Conservation (phyloP, 2,888 invertebrate species). For the Idaea straminata region DNA sequence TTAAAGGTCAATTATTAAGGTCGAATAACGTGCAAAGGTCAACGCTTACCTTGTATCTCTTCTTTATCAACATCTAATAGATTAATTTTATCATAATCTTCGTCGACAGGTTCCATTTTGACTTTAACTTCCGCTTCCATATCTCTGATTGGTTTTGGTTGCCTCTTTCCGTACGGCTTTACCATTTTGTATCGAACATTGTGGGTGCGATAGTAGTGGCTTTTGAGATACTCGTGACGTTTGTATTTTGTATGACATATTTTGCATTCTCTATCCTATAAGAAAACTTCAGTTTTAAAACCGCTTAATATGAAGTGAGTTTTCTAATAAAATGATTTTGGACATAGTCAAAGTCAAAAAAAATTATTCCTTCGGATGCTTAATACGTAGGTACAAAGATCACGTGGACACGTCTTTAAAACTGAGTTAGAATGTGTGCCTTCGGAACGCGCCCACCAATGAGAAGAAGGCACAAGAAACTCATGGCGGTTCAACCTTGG, state of each 20-base stretch:
- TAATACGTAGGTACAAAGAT: too few species aligned
- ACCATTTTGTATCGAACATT: slow-evolving; percentile 38
- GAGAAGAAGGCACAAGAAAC: too few species aligned
- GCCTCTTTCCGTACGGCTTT: not conserved
- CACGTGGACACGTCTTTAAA: too few species aligned
- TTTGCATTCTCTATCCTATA: slow-evolving; percentile 47
- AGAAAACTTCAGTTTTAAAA: slow-evolving; percentile 14
- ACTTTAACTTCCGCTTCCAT: slow-evolving; percentile 23
- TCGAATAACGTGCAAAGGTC: not conserved
- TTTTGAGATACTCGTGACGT: slow-evolving; percentile 35
- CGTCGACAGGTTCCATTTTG: slow-evolving; percentile 41
- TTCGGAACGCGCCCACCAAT: too few species aligned
- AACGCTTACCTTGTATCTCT: slow-evolving; percentile 23
- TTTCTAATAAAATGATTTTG: too few species aligned
- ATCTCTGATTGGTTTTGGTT: slow-evolving; percentile 3
- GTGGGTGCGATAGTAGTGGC: slow-evolving; percentile 49
- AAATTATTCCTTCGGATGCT: too few species aligned
- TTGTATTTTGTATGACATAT: slow-evolving; percentile 48
- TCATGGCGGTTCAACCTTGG: too few species aligned
- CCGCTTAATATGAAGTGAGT: too few species aligned
- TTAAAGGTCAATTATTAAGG: not conserved
- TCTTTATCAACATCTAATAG: slow-evolving; percentile 38
- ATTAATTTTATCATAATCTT: slow-evolving; percentile 32
- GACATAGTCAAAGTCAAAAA: too few species aligned
- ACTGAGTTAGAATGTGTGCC: too few species aligned